phyloP scores from a whole-genome alignment of 1,140 invertebrate species.

The Linepithema humile region DNA sequence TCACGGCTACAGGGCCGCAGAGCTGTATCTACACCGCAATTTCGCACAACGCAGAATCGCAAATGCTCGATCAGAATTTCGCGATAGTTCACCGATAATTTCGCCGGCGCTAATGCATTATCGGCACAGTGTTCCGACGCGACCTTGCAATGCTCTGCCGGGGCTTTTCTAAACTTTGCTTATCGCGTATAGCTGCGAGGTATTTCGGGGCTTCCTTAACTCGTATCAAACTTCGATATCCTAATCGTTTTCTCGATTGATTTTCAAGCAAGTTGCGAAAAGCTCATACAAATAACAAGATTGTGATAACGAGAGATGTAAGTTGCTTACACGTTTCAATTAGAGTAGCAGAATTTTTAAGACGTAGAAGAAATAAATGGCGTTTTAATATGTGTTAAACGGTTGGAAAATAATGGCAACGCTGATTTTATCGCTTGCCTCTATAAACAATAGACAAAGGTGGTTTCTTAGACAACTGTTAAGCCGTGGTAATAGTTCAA shows the following conservation, averaged over 20 bases:
- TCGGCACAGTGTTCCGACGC: no score
- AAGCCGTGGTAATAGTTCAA: neutral
- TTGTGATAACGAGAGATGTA: neutral
- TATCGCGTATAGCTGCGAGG: neutral
- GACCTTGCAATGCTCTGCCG: neutral
- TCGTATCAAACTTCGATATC: neutral
- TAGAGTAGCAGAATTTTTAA: no score
- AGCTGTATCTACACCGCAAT: neutral
- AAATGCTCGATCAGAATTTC: neutral
- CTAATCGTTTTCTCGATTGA: neutral
- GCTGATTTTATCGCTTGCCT: neutral
- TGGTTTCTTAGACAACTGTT: neutral
- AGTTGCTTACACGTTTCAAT: neutral
- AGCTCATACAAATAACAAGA: neutral
- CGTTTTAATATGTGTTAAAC: neutral
- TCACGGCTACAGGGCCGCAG: slow-evolving; percentile 62
- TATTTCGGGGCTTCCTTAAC: slow-evolving; percentile 4
- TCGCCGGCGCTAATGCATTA: neutral
- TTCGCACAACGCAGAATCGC: neutral
- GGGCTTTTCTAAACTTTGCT: slow-evolving; percentile 1
- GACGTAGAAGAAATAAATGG: neutral
- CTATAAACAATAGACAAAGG: neutral
- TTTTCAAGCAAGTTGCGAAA: neutral
- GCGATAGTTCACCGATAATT: neutral
- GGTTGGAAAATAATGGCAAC: neutral